Evolutionary conservation across 2,113 vertebrate genomes (phyloP).

Genomic region (Poicephalus meyeri): DNA sequence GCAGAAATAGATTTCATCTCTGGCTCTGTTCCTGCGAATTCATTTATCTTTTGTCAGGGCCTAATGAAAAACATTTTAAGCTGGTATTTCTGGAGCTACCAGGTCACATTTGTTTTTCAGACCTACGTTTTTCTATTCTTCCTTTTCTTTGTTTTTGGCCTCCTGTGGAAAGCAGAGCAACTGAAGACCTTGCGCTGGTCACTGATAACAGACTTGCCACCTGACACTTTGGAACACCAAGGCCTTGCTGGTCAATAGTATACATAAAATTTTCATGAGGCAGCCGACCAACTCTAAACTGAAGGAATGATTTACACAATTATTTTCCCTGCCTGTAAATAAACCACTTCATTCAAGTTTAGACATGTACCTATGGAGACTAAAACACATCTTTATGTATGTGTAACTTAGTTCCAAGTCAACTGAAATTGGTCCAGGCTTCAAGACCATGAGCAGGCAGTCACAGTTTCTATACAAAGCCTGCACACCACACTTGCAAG

Average conservation of each 20-base stretch:
- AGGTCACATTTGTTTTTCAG: not conserved
- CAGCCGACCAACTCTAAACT: not conserved
- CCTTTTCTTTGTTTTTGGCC: not conserved
- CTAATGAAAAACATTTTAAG: not conserved
- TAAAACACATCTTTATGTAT: rapidly evolving
- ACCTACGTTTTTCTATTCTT: not conserved
- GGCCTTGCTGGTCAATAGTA: not conserved
- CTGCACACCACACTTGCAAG: rapidly evolving
- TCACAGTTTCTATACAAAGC: not conserved
- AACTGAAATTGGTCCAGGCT: not conserved
- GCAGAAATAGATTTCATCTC: not conserved
- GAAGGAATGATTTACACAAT: not conserved
- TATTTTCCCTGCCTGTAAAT: not conserved
- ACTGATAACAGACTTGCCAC: not conserved
- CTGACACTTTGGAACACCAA: not conserved
- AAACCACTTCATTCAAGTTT: not conserved
- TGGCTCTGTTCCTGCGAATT: not conserved
- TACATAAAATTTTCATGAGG: not conserved
- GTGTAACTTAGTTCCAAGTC: rapidly evolving
- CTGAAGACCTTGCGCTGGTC: not conserved
- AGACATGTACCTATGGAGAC: not conserved
- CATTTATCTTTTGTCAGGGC: not conserved
- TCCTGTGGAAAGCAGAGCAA: not conserved
- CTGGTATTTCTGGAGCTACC: not conserved
- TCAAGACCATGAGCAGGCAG: not conserved